phyloP scores from a whole-genome alignment of 2,113 vertebrate genomes.

The Etheostoma spectabile region DNA sequence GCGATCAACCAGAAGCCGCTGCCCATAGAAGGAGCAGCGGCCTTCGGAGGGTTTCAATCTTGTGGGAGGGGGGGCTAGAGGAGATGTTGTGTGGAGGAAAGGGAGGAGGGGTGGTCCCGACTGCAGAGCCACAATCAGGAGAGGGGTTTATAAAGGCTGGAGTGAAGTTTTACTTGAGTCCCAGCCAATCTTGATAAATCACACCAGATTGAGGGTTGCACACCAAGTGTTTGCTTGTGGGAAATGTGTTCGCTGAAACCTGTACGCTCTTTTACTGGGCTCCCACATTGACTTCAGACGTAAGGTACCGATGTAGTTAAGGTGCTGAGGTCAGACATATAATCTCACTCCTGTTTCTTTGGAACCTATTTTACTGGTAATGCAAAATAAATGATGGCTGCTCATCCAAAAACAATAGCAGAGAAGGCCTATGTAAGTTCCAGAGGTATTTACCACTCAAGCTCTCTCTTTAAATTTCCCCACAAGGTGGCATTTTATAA shows the following conservation, averaged over 20 bases:
- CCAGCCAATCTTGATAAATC: constrained; percentile 75
- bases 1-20: constrained; percentile 42
- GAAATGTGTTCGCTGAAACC: constrained; percentile 36
- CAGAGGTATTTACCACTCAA: too few relatives aligned
- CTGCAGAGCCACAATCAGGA: constrained; percentile 54
- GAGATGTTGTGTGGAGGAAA: constrained; percentile 33
- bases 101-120: constrained; percentile 27
- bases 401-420: background rate
- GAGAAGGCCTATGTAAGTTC: background rate
- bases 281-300: background rate
- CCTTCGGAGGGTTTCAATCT: constrained; percentile 65
- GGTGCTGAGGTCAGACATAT: background rate
- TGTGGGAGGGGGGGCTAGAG: constrained; percentile 29
- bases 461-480: too few relatives aligned
- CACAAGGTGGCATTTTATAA: too few relatives aligned
- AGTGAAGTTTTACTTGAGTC: constrained; percentile 55
- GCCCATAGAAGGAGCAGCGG: constrained; percentile 72
- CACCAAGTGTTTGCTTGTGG: constrained; percentile 11
- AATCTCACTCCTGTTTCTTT: background rate
- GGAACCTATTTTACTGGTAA: background rate
- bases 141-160: constrained; percentile 35
- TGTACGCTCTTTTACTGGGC: background rate
- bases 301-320: background rate
- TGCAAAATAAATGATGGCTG: too few relatives aligned
- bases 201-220: constrained; percentile 51